Base-by-base conservation (phyloP, 1,140 invertebrate genomes). In the Lerema accius region DNA sequence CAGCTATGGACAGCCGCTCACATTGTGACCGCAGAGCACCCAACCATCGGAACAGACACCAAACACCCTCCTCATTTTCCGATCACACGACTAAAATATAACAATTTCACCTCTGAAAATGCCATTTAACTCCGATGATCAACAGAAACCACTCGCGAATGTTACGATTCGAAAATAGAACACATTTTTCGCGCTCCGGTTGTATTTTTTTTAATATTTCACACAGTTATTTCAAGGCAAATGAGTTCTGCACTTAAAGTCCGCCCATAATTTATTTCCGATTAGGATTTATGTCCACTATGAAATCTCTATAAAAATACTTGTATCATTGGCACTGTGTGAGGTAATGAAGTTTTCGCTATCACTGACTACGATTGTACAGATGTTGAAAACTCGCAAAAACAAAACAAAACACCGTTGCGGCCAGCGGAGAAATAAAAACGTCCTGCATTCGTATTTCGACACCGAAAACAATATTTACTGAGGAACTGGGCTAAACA, bases 21-120 rank as follows among this genome's bases (percentile, higher is more conserved):
- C 87, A 90, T 90, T 90, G 78, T 90, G 87, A 74, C 87, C 85
- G 69, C 87, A 90, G 64, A 90, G 85, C 17, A 82, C 67, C 87
- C 85, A 90, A 42, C 84, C 80, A 67, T 88, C 87, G 1, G 87
- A 80, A 55, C 87, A 90, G 0, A 85, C 87, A 7, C 87, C 85
- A 50, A 88, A 90, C 4, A 90, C 83, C 19, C 84, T 75, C 69
- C 85, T 86, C 87, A 90, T 90, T 39, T 40, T 71, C 15, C 48
- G 5, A 14, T 40, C 40, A 46, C 42, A 69, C 35, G 10, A 37
- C 65, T 71, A 72, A 71, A 70, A 64, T 43, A 39, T 17, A 59
- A 60, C 65, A 71, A 71, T 76, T 74, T 77, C 56, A 67, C 46
- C 42, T 16, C 10, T 35, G 49, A 73, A 67, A 68, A 43, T 66